Percentiles rank a stretch among this genome's conserved stretches.
Evolutionary conservation across 2,797 vertebrate species (phyloP).

Genomic region (Cossypha caffra): DNA sequence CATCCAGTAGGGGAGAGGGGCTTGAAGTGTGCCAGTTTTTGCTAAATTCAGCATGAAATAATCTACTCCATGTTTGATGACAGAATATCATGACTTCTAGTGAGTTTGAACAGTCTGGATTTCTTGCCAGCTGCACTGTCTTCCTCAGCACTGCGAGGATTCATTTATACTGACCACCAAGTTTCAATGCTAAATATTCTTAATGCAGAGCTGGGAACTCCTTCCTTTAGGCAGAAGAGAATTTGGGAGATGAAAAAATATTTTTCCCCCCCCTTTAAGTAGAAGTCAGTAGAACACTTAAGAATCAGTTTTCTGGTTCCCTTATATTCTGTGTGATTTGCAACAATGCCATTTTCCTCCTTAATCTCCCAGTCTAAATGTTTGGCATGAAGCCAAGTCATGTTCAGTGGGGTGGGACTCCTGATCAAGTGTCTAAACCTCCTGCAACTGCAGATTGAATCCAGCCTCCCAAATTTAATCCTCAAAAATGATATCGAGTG

Average conservation of each 20-base stretch:
- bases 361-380: too few species aligned
- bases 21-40: background rate
- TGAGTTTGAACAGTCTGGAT: background rate
- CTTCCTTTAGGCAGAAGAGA: background rate
- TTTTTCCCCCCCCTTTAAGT: accelerated
- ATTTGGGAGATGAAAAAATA: background rate
- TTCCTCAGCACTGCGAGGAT: background rate
- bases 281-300: background rate
- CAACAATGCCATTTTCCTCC: too few species aligned
- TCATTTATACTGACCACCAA: background rate
- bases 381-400: too few species aligned
- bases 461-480: too few species aligned
- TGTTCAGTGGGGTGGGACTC: too few species aligned
- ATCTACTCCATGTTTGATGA: background rate
- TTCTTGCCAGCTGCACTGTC: background rate
- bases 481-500: too few species aligned
- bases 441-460: too few species aligned
- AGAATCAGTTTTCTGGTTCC: background rate
- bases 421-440: too few species aligned
- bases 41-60: background rate
- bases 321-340: background rate
- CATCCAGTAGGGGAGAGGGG: background rate
- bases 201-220: background rate
- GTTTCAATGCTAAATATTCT: background rate
- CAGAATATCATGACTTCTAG: background rate